Conservation (phyloP, 2,888 invertebrate species). For the Hydrotaea cyrtoneurina region DNA sequence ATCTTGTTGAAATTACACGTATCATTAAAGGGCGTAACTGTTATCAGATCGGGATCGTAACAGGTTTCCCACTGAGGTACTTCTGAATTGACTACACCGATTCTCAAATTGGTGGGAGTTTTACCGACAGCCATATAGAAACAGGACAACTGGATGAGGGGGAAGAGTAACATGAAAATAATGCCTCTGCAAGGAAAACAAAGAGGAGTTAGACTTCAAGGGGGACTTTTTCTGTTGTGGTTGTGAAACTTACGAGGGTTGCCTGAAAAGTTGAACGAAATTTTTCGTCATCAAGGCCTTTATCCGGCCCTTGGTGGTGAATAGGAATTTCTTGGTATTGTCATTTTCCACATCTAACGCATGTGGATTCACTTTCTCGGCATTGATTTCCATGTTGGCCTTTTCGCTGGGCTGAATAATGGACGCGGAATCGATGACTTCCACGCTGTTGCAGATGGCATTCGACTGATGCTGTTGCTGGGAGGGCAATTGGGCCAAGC, state of each 20-base stretch:
- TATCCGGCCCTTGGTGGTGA: conserved; percentile 81
- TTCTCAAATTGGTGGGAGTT: conserved; percentile 86
- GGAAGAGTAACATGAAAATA: conserved; percentile 90
- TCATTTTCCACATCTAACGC: conserved; percentile 69
- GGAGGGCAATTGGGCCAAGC: conserved; percentile 52
- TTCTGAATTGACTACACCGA: conserved; percentile 92
- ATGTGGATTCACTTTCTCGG: conserved; percentile 46
- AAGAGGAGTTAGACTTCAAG: neutral
- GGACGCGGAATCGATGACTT: conserved; percentile 73
- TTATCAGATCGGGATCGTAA: conserved; percentile 78
- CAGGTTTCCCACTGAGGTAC: conserved; percentile 81
- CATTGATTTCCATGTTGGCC: conserved; percentile 28
- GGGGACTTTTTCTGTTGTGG: too few species aligned
- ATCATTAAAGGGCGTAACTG: conserved; percentile 79
- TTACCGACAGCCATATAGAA: conserved; percentile 91
- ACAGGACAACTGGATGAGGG: conserved; percentile 88
- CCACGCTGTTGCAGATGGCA: conserved; percentile 70
- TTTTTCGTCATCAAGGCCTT: conserved; percentile 88
- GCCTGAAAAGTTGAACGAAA: conserved; percentile 85
- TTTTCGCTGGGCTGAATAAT: conserved; percentile 55
- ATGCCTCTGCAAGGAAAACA: conserved; percentile 84
- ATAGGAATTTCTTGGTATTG: conserved; percentile 75
- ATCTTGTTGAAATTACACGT: conserved; percentile 83
- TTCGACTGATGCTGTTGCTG: conserved; percentile 69
- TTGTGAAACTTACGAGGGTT: conserved; percentile 84